A percentile compares a stretch with the other conserved stretches of the same genome.
These are phyloP conservation scores for Rosalia funebris DNA, from an alignment of 2,888 invertebrate genomes.

Conservation along the genomic window DNA sequence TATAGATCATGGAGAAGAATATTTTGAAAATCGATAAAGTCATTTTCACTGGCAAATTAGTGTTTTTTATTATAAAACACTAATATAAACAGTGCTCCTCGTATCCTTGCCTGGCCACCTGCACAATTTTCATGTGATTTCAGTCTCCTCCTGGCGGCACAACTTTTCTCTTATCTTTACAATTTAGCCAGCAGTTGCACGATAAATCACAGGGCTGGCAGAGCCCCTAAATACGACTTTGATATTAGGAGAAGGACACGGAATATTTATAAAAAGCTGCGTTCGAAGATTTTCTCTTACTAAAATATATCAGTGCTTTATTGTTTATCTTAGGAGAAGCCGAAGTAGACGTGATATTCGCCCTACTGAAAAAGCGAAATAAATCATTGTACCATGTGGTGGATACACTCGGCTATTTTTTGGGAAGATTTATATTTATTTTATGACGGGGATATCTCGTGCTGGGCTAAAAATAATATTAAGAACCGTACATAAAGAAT, in stretches of 20 bases:
- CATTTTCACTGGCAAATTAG: too few species aligned
- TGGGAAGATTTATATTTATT: constrained; percentile 6
- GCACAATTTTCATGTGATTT: too few species aligned
- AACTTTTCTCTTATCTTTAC: too few species aligned
- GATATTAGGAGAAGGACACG: not conserved
- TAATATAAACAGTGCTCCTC: too few species aligned
- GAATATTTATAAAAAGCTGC: not conserved
- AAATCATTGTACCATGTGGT: constrained; percentile 3
- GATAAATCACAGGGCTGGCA: not conserved
- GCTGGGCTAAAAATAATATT: too few species aligned
- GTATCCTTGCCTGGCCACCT: too few species aligned
- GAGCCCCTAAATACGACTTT: not conserved
- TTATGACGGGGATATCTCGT: constrained; percentile 2
- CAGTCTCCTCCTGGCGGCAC: too few species aligned
- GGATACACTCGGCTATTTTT: not conserved
- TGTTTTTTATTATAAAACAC: too few species aligned
- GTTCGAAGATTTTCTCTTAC: not conserved
- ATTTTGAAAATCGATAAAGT: too few species aligned
- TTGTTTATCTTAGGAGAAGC: not conserved
- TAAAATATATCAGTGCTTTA: constrained; percentile 1
- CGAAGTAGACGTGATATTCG: not conserved
- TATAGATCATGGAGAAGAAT: too few species aligned
- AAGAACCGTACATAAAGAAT: too few species aligned
- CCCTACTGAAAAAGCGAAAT: not conserved
- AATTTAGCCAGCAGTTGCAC: too few species aligned